Percentiles rank a stretch among this genome's conserved stretches.
These are phyloP conservation scores for Sciurus carolinensis DNA, from an alignment of 2,797 vertebrate species.

Conservation along the genomic window DNA sequence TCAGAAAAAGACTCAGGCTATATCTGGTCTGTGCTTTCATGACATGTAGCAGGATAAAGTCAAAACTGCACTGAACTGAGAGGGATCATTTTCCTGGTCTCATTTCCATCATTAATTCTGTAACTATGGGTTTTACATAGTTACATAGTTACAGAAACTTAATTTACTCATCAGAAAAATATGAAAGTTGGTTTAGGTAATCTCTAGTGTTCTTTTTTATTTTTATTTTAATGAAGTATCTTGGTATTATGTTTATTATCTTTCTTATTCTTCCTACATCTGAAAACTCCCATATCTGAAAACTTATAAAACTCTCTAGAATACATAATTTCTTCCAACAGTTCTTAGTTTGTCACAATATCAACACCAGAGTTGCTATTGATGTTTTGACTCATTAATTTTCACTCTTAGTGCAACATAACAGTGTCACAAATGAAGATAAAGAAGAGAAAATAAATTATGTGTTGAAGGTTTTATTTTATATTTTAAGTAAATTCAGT, in stretches of 20 bases:
- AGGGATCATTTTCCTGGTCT: not conserved
- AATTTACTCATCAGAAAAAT: not conserved
- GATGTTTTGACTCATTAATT: not conserved
- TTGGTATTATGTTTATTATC: not conserved
- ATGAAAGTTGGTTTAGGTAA: not conserved
- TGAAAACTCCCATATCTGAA: not conserved
- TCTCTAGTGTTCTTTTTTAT: not conserved
- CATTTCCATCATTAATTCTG: not conserved
- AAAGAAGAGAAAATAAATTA: not conserved
- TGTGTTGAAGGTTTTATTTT: not conserved
- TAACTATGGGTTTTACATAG: not conserved
- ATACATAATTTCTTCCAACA: constrained; percentile 50
- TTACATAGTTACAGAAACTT: no score
- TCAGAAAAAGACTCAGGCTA: not conserved
- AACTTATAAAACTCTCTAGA: not conserved
- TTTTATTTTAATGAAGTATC: constrained; percentile 8
- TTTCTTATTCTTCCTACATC: constrained; percentile 7
- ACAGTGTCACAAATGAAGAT: constrained; percentile 20
- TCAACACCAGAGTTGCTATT: not conserved
- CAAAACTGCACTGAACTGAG: not conserved
- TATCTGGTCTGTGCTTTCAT: not conserved
- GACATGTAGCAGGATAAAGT: not conserved
- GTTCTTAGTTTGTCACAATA: constrained; percentile 12
- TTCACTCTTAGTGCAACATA: constrained; percentile 15
- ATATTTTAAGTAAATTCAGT: constrained; percentile 17